These are phyloP conservation scores for Montipora capricornis DNA, from an alignment of 64 coral and sea anemone species.

Conservation along the genomic window DNA sequence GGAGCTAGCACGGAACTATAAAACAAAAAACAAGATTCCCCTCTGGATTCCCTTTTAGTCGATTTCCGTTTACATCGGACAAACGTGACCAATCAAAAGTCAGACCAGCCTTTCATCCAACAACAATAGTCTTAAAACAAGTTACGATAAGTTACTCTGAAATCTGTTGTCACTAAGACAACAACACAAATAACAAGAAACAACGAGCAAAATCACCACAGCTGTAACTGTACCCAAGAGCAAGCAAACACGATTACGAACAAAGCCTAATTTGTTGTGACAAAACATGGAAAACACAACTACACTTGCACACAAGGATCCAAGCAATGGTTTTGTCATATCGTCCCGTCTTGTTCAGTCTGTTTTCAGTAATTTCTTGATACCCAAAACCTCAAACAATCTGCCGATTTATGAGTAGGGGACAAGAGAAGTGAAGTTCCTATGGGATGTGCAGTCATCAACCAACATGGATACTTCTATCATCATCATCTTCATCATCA, in stretches of 20 bases:
- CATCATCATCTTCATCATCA: neutral
- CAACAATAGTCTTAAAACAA: no score
- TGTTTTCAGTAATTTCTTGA: neutral
- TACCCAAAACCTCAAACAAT: neutral
- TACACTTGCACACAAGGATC: neutral
- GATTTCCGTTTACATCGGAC: no score
- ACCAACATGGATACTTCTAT: constrained; percentile 18
- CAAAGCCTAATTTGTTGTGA: neutral
- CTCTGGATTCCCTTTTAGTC: no score
- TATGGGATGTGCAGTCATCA: constrained; percentile 24
- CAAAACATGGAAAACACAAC: neutral
- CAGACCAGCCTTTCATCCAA: no score
- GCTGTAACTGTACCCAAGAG: neutral
- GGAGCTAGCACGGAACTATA: neutral
- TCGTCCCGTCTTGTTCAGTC: neutral
- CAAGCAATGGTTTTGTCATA: neutral
- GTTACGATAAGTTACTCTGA: no score
- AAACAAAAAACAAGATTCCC: neutral
- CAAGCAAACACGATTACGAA: neutral
- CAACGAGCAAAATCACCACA: no score
- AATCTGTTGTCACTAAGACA: no score
- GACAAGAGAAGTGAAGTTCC: constrained; percentile 32
- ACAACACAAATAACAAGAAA: no score
- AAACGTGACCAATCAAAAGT: no score
- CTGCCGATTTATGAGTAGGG: neutral